Evolutionary conservation across 1,140 invertebrate genomes (phyloP), one percentile per base, ranked within the genome.

Genomic region (Drosophila murphyi): DNA sequence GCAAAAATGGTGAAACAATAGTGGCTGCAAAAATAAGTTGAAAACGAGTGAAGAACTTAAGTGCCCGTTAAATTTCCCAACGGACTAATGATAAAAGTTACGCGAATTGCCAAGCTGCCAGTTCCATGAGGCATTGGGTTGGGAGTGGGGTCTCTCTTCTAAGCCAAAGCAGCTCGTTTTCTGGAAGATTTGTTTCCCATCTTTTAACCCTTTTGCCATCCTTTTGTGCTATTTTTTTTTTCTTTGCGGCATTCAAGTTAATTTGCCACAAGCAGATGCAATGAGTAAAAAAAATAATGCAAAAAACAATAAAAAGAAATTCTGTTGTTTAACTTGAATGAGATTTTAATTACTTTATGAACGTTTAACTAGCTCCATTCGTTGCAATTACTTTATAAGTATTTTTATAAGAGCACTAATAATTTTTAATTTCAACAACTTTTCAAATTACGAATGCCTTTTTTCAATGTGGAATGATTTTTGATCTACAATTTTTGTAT

Each of bases 41-140:
- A 89, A 78, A 88, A 60, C 77, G 85, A 88, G 77, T 89, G 74
- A 76, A 83, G 79, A 83, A 88, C 85, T 89, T 88, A 88, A 88
- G 85, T 88, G 85, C 85, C 85, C 85, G 85, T 88, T 88, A 88
- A 88, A 88, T 88, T 88, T 88, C 85, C 85, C 85, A 88, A 12
- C 80, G 85, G 85, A 83, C 85, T 88, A 88, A 88, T 88, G 85
- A 88, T 88, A 88, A 88, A 88, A 88, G 85, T 88, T 88, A 88
- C 85, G 85, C 85, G 80, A 74, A 78, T 80, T 61, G 76, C 68
- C 60, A 55, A 59, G 57, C 45, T 76, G 32, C 61, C 60, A 52
- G 54, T 47, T 71, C 28, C 55, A 57, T 52, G 41, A 12, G 12
- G 52, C 35, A n/a, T 35, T 55, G 12, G 20, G 12, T 2, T n/a